phyloP scores from a whole-genome alignment of 2,113 vertebrate species.

The Naja naja region DNA sequence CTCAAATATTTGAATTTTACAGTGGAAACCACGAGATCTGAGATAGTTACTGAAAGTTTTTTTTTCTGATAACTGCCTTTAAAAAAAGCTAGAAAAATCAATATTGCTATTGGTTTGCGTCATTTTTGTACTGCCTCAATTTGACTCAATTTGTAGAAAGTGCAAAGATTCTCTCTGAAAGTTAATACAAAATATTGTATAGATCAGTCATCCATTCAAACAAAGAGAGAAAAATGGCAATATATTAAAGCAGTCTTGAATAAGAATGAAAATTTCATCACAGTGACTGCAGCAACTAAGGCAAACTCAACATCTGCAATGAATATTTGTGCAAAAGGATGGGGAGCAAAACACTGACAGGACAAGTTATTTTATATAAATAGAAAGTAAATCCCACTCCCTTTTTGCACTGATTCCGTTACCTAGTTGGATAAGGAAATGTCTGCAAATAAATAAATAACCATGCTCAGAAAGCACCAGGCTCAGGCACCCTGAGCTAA shows the following conservation, averaged over 20 bases:
- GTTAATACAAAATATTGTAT: not conserved
- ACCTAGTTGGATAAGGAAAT: not conserved
- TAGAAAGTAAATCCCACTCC: not conserved
- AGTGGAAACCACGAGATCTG: not conserved
- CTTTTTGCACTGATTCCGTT: not conserved
- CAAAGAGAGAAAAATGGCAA: not conserved
- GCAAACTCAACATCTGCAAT: not conserved
- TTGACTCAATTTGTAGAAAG: slow-evolving; percentile 3
- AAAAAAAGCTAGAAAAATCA: not conserved
- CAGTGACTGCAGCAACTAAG: not conserved
- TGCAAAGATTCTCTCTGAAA: not conserved
- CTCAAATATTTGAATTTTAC: not conserved
- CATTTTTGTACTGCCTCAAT: slow-evolving; percentile 2
- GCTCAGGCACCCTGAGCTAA: not conserved
- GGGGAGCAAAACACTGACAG: not conserved
- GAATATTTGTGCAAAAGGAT: not conserved
- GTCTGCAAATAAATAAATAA: not conserved
- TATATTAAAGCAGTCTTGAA: slow-evolving; percentile 6
- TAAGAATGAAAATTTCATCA: not conserved
- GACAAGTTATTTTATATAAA: not conserved
- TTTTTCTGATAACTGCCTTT: not conserved
- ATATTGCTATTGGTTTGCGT: slow-evolving; percentile 19
- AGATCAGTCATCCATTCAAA: not conserved
- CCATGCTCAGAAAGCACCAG: not conserved
- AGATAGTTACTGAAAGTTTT: not conserved